A percentile compares a stretch with the other conserved stretches of the same genome.
phyloP scores from a whole-genome alignment of 2,888 invertebrate species.

The Colletes collaris region DNA sequence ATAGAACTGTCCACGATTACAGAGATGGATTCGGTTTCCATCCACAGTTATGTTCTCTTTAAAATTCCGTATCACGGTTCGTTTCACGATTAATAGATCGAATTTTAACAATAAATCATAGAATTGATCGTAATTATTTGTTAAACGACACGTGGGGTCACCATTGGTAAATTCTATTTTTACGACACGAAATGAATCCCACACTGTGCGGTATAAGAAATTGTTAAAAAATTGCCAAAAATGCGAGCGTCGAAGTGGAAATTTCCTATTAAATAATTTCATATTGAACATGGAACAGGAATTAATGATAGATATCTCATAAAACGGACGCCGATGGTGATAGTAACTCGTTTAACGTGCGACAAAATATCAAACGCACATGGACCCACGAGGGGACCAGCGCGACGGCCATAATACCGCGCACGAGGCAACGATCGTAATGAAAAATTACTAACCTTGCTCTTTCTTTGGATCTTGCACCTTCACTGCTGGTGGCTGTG shows the following conservation, averaged over 20 bases:
- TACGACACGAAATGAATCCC: constrained; percentile 49
- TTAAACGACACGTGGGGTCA: constrained; percentile 37
- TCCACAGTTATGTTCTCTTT: not conserved
- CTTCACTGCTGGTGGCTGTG: constrained; percentile 74
- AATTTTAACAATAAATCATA: not conserved
- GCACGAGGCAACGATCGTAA: constrained; percentile 65
- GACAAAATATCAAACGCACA: constrained; percentile 62
- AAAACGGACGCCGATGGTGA: not conserved
- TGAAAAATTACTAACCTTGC: constrained; percentile 79
- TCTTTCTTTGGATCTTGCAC: constrained; percentile 80
- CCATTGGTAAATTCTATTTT: constrained; percentile 54
- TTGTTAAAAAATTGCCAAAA: constrained; percentile 12
- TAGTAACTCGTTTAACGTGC: constrained; percentile 24
- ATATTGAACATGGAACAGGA: not conserved
- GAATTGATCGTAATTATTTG: constrained; percentile 3
- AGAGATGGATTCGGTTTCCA: not conserved
- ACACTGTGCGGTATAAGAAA: constrained; percentile 38
- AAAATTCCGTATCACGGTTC: not conserved
- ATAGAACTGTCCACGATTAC: not conserved
- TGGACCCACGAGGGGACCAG: constrained; percentile 61
- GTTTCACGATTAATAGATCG: not conserved
- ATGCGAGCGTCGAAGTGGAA: not conserved
- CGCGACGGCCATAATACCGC: constrained; percentile 74
- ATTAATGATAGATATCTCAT: not conserved
- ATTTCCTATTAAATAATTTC: not conserved